These are phyloP conservation scores for Athene noctua DNA, from an alignment of 2,113 vertebrate species.

Conservation along the genomic window DNA sequence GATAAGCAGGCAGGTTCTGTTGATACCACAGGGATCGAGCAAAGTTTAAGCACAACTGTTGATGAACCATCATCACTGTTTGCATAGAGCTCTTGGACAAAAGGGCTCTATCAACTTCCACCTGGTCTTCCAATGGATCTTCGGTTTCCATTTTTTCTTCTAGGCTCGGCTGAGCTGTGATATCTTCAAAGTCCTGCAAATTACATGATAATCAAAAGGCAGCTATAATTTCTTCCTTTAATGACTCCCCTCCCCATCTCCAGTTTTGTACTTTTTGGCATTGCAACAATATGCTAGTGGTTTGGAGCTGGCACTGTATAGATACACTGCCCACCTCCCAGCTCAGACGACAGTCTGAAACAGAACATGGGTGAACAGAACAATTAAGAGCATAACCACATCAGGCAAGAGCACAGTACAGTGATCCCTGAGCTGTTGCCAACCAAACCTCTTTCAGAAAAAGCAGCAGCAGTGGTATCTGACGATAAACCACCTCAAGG, in stretches of 20 bases:
- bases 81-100: conserved; percentile 81
- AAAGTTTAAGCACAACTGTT: conserved; percentile 82
- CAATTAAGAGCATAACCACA: neutral
- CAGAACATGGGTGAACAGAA: neutral
- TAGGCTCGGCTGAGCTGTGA: conserved; percentile 78
- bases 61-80: conserved; percentile 83
- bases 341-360: neutral
- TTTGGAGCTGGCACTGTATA: neutral
- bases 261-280: neutral
- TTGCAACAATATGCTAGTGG: accelerated
- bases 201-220: neutral
- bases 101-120: conserved; percentile 31
- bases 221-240: neutral
- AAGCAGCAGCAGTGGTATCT: neutral
- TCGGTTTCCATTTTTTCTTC: conserved; percentile 78
- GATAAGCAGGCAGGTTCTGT: conserved; percentile 64
- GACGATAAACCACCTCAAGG: neutral
- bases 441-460: neutral
- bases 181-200: conserved; percentile 91
- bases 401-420: neutral
- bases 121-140: conserved; percentile 47
- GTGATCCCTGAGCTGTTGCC: neutral
- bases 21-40: conserved; percentile 89
- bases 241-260: neutral
- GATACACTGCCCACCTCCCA: neutral